Evolutionary conservation across 2,888 invertebrate species (phyloP).

Genomic region (Saturnia japonica): DNA sequence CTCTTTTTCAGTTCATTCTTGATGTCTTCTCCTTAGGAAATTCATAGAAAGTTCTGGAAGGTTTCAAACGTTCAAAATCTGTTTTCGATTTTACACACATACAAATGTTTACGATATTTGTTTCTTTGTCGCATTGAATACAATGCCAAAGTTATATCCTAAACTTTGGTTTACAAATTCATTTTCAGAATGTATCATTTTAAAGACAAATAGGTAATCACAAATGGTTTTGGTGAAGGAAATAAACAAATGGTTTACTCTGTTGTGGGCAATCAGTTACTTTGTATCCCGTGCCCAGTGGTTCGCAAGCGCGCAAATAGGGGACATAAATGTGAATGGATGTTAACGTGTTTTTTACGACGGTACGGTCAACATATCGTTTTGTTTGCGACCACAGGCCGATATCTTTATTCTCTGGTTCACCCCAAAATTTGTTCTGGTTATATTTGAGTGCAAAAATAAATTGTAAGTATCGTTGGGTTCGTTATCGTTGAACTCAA

Average conservation of each 20-base stretch:
- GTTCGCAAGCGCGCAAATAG: conserved; percentile 67
- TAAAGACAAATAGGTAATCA: background rate
- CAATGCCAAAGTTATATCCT: no score
- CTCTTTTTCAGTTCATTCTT: background rate
- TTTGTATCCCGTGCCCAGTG: conserved; percentile 67
- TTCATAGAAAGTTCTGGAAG: background rate
- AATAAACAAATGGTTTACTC: conserved; percentile 53
- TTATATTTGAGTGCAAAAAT: conserved; percentile 43
- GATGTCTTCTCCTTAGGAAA: background rate
- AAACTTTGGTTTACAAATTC: background rate
- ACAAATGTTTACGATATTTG: background rate
- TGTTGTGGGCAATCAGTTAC: conserved; percentile 71
- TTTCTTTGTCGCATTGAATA: no score
- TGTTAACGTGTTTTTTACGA: conserved; percentile 83
- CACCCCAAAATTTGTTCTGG: conserved; percentile 60
- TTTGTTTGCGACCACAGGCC: conserved; percentile 71
- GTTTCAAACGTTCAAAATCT: background rate
- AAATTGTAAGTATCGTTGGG: background rate
- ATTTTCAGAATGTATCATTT: background rate
- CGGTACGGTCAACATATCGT: conserved; percentile 73
- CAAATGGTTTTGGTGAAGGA: conserved; percentile 7
- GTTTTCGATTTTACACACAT: background rate
- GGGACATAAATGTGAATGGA: conserved; percentile 80
- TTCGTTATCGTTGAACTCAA: background rate
- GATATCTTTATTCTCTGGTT: conserved; percentile 72